phyloP scores from a whole-genome alignment of 2,797 vertebrate genomes.

The Microctenopoma steveboyesi region DNA sequence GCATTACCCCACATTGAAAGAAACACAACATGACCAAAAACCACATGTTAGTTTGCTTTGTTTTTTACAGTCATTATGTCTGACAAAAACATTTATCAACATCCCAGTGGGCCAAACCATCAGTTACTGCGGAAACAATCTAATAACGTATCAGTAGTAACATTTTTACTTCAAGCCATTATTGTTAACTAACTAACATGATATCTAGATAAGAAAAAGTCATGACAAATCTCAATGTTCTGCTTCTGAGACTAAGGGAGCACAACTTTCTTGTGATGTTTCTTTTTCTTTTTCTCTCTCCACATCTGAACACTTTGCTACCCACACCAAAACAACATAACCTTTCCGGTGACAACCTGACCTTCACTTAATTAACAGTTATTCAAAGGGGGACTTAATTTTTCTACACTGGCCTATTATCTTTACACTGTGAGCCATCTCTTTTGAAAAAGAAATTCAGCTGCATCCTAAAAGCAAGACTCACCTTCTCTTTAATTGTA shows the following conservation, averaged over 20 bases:
- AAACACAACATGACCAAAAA: too few species aligned
- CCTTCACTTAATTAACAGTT: not conserved
- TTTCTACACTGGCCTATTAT: conserved; percentile 1
- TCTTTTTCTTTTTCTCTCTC: not conserved
- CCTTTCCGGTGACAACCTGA: not conserved
- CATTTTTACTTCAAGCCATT: too few species aligned
- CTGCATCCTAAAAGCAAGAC: not conserved
- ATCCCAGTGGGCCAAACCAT: too few species aligned
- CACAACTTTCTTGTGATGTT: not conserved
- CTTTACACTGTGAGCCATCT: not conserved
- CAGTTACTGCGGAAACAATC: too few species aligned
- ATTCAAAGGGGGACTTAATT: not conserved
- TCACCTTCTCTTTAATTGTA: not conserved
- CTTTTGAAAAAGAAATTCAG: not conserved
- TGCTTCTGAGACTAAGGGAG: conserved; percentile 8
- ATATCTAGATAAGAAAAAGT: too few species aligned
- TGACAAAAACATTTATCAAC: too few species aligned
- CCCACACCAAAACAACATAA: not conserved
- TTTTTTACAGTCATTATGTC: too few species aligned
- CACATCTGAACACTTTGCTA: accelerated
- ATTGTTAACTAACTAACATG: too few species aligned
- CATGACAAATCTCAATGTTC: not conserved
- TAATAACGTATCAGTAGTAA: too few species aligned
- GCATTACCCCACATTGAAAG: too few species aligned
- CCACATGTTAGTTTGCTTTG: too few species aligned